Evolutionary conservation across 2,888 invertebrate genomes (phyloP), one percentile per base, ranked within the genome.

Genomic region (Agrenia bidenticulata): DNA sequence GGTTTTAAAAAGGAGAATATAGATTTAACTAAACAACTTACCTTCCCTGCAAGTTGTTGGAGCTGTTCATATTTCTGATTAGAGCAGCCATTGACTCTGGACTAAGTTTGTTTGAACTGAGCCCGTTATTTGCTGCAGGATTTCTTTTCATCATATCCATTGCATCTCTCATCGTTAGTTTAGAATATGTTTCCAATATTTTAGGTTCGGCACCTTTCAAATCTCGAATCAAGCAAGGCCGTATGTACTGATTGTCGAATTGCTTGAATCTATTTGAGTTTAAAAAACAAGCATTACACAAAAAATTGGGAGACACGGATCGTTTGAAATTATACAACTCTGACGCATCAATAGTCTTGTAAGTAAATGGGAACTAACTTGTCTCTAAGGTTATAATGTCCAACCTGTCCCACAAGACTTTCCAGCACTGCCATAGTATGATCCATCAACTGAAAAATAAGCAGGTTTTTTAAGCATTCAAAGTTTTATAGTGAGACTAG

Each of bases 381-480:
- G 82, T 94, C 93, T 77, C 94, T 85, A 64, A 93, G 87, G 80
- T 94, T 92, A 79, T 94, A 90, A 81, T 96, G 94, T 73, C 97
- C 97, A 78, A 94, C 91, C 82, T 91, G 92, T 66, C 96, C 97
- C 76, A 94, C 85, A 78, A 98, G 90, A 80, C 95, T 96, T 83
- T 98, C 98, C 76, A 98, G 85, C 4, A 95, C 97, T 53, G 95
- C 94, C 94, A 98, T 96, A 77, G 93, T 85, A 81, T 97, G 97
- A 81, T 98, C 97, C 87, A 97, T 93, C 79, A 95, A 88, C 84
- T 75, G 55, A 45, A 19, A 45, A 45, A 15, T 11, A 11, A 11
- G 7, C 15, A 39, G 15, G 7, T 39, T 39, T 39, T 39, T 39
- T 39, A 11, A 15, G 7, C 39, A 39, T 7, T 39, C 15, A 15